A percentile compares a stretch with the other conserved stretches of the same genome.
These are phyloP conservation scores for Agrenia bidenticulata DNA, from an alignment of 2,888 invertebrate species.

Conservation along the genomic window DNA sequence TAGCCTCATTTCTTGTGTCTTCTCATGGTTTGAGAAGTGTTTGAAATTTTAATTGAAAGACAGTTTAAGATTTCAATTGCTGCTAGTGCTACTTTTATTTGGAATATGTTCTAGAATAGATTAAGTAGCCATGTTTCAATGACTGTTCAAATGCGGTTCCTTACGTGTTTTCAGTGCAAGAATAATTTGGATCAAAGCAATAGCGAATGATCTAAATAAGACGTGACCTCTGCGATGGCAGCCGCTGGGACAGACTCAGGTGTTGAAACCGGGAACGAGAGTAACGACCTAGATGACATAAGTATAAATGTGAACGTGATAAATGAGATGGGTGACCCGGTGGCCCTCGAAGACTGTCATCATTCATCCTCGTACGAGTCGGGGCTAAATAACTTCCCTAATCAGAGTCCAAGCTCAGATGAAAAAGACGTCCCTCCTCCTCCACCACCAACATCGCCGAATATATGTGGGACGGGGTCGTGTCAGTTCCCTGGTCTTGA, in stretches of 20 bases:
- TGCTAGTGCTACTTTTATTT: too few relatives aligned
- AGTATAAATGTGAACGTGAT: constrained; percentile 34
- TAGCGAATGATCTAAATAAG: too few relatives aligned
- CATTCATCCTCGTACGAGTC: constrained; percentile 40
- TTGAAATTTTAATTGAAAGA: too few relatives aligned
- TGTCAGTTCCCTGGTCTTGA: constrained; percentile 17
- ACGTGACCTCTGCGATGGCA: constrained; percentile 4
- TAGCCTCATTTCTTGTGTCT: too few relatives aligned
- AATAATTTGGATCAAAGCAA: too few relatives aligned
- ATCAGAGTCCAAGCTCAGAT: constrained; percentile 18
- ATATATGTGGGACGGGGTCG: constrained; percentile 37
- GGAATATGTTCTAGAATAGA: too few relatives aligned
- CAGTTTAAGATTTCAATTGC: too few relatives aligned
- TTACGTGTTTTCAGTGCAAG: too few relatives aligned
- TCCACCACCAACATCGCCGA: constrained; percentile 50
- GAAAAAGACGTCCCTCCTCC: constrained; percentile 47
- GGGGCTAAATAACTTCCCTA: constrained; percentile 13
- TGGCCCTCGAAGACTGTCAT: constrained; percentile 30
- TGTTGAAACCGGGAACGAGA: constrained; percentile 72
- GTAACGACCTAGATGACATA: constrained; percentile 61
- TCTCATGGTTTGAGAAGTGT: too few relatives aligned
- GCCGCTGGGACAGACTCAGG: constrained; percentile 63
- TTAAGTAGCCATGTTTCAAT: too few relatives aligned
- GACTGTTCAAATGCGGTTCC: too few relatives aligned
- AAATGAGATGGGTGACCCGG: constrained; percentile 37